A percentile compares a stretch with the other conserved stretches of the same genome.
Conservation (phyloP, 2,113 vertebrate genomes). For the Meriones unguiculatus region DNA sequence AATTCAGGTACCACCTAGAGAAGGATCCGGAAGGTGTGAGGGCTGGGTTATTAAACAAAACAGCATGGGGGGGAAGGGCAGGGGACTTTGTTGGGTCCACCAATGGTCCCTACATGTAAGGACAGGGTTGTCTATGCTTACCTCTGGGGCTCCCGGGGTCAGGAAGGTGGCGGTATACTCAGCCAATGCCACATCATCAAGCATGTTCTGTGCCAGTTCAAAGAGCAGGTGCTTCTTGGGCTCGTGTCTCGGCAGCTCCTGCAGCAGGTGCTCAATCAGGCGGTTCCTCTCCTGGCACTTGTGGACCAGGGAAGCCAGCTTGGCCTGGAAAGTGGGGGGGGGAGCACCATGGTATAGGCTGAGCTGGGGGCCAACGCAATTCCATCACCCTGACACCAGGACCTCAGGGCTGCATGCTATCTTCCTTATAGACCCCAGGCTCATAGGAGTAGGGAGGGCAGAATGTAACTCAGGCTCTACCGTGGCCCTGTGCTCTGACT, state of each 20-base stretch:
- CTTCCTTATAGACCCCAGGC: background rate
- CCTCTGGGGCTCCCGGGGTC: constrained; percentile 31
- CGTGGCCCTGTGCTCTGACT: background rate
- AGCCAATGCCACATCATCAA: constrained; percentile 84
- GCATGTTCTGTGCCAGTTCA: constrained; percentile 81
- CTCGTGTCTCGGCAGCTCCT: constrained; percentile 78
- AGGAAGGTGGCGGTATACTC: constrained; percentile 83
- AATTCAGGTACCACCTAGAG: accelerated
- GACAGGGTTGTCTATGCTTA: background rate
- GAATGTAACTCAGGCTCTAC: accelerated
- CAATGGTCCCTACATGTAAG: background rate
- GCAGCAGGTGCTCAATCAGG: constrained; percentile 85
- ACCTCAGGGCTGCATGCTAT: background rate
- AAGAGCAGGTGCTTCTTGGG: constrained; percentile 76
- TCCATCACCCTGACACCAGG: background rate
- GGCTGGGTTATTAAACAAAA: background rate
- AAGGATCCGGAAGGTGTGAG: accelerated
- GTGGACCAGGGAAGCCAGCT: constrained; percentile 87
- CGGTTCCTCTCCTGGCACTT: constrained; percentile 91
- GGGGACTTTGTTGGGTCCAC: accelerated
- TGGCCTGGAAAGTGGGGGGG: constrained; percentile 74
- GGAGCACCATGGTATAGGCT: accelerated
- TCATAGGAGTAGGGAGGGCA: background rate
- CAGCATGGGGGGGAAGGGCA: background rate
- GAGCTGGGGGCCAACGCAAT: background rate